These are phyloP conservation scores for Drosophila miranda DNA, from an alignment of 1,140 invertebrate species.

Conservation along the genomic window DNA sequence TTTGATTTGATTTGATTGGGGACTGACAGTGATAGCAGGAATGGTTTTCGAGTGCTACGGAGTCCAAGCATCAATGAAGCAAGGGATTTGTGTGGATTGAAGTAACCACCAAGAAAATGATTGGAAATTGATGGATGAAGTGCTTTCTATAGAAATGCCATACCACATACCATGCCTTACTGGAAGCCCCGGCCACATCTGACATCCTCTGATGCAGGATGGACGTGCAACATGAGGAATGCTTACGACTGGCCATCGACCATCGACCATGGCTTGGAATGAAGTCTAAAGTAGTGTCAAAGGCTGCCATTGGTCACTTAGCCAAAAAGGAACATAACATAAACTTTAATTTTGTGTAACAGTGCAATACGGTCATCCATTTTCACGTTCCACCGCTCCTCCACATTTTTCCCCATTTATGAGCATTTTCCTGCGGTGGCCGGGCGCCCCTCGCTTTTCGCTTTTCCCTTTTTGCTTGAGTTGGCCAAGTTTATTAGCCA, in stretches of 20 bases:
- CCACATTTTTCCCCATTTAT: slow-evolving; percentile 48
- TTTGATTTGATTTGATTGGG: not conserved
- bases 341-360: slow-evolving; percentile 28
- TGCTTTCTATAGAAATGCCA: too few relatives aligned
- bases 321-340: slow-evolving; percentile 7
- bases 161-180: too few relatives aligned
- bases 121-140: too few relatives aligned
- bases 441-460: slow-evolving; percentile 7
- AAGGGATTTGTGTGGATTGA: too few relatives aligned
- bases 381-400: too few relatives aligned
- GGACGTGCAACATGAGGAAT: not conserved
- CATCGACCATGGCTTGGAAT: not conserved
- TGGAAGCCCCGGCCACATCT: too few relatives aligned
- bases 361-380: slow-evolving; percentile 1
- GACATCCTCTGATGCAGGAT: too few relatives aligned
- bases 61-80: too few relatives aligned
- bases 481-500: slow-evolving; percentile 19
- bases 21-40: not conserved
- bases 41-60: too few relatives aligned
- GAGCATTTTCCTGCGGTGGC: slow-evolving; percentile 40
- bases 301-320: slow-evolving; percentile 31
- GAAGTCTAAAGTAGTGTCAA: slow-evolving; percentile 8
- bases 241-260: too few relatives aligned
- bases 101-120: too few relatives aligned
- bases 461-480: slow-evolving; percentile 19